Conservation (phyloP, 2,888 invertebrate genomes). For the Abscondita cerata region DNA sequence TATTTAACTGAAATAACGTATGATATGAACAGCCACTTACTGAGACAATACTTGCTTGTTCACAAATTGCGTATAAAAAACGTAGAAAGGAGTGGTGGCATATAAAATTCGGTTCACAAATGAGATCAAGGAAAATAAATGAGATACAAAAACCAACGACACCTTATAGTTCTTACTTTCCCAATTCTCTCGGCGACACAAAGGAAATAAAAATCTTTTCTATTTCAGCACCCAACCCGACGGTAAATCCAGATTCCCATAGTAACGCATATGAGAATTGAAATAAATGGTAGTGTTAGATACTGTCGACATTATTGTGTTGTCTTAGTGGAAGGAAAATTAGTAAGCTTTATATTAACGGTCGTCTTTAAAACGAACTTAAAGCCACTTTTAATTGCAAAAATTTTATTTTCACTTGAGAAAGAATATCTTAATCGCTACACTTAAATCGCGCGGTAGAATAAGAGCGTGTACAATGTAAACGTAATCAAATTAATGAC, state of each 20-base stretch:
- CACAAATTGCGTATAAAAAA: conserved; percentile 48
- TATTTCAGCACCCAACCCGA: conserved; percentile 48
- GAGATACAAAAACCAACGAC: conserved; percentile 47
- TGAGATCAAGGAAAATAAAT: conserved; percentile 52
- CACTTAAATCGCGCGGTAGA: conserved; percentile 46
- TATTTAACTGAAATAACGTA: conserved; percentile 51
- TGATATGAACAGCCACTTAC: conserved; percentile 39
- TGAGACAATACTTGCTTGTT: conserved; percentile 45
- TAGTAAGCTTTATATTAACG: background rate
- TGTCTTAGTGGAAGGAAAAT: background rate
- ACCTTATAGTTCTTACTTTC: conserved; percentile 52
- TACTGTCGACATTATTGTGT: conserved; percentile 32
- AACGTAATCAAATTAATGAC: conserved; percentile 42
- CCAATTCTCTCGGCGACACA: conserved; percentile 46
- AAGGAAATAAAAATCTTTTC: conserved; percentile 55
- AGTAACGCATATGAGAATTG: conserved; percentile 53
- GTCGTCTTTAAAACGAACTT: background rate
- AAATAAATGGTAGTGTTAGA: conserved; percentile 52
- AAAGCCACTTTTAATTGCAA: background rate
- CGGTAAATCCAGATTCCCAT: conserved; percentile 49
- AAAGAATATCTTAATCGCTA: conserved; percentile 42
- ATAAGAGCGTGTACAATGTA: conserved; percentile 39
- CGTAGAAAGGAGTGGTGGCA: conserved; percentile 18
- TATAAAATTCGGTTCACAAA: conserved; percentile 34
- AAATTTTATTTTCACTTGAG: background rate